Evolutionary conservation across 92 coral and sea anemone genomes (phyloP).

Genomic region (Palythoa caribaeorum): DNA sequence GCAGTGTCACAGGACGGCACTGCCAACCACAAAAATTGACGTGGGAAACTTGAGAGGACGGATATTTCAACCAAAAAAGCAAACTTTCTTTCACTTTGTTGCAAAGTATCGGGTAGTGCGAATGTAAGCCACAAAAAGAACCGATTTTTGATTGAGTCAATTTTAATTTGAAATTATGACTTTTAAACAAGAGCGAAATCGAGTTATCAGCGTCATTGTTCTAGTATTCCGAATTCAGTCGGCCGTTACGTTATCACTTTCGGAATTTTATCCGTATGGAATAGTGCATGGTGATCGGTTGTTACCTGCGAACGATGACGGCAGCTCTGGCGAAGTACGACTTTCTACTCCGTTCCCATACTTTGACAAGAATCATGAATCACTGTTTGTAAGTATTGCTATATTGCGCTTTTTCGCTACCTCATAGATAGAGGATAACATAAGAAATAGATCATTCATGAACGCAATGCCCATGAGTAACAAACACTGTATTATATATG

Average conservation of each 20-base stretch:
- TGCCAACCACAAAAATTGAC: too few relatives aligned
- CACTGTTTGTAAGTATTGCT: slow-evolving; percentile 71
- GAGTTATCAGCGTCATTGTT: not conserved
- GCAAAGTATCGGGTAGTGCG: too few relatives aligned
- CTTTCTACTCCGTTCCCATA: slow-evolving; percentile 74
- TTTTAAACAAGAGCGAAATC: not conserved
- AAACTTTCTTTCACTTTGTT: too few relatives aligned
- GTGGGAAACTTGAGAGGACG: too few relatives aligned
- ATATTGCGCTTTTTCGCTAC: not conserved
- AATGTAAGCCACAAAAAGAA: too few relatives aligned
- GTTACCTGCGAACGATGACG: slow-evolving; percentile 72
- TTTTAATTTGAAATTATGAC: not conserved
- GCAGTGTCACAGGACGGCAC: too few relatives aligned
- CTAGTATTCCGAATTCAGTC: not conserved
- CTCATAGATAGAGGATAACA: not conserved
- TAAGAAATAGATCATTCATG: too few relatives aligned
- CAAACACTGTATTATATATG: too few relatives aligned
- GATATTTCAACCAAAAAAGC: too few relatives aligned
- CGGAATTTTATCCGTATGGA: slow-evolving; percentile 81
- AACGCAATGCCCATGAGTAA: too few relatives aligned
- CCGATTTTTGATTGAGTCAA: too few relatives aligned
- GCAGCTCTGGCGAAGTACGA: slow-evolving; percentile 66
- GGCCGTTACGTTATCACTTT: slow-evolving; percentile 16
- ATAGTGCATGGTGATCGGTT: slow-evolving; percentile 38
- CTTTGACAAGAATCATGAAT: slow-evolving; percentile 76